A percentile compares a stretch with the other conserved stretches of the same genome.
phyloP scores from a whole-genome alignment of 1,140 invertebrate species.

The Macrobrachium nipponense region DNA sequence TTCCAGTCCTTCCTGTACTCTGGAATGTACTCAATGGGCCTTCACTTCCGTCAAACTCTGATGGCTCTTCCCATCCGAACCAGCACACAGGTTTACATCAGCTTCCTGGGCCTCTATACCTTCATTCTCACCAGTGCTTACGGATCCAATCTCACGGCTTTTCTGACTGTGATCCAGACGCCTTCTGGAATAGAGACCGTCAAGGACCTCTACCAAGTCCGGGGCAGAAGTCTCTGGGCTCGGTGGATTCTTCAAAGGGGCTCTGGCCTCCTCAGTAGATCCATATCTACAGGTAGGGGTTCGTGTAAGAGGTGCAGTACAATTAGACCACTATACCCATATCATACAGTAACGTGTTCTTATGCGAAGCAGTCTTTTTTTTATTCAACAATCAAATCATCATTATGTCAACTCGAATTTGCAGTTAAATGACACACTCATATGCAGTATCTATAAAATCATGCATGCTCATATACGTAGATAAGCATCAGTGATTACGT shows the following conservation, averaged over 20 bases:
- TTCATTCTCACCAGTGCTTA: slow-evolving; percentile 61
- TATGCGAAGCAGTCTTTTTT: not conserved
- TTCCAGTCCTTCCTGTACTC: not conserved
- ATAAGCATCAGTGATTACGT: not conserved
- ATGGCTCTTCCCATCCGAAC: not conserved
- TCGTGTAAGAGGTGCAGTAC: not conserved
- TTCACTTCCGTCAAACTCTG: slow-evolving; percentile 45
- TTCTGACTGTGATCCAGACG: slow-evolving; percentile 45
- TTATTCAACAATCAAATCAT: not conserved
- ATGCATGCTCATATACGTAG: not conserved
- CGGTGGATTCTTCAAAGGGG: slow-evolving; percentile 56
- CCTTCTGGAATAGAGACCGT: slow-evolving; percentile 49
- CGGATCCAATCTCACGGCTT: slow-evolving; percentile 57
- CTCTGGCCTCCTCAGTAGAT: slow-evolving; percentile 55
- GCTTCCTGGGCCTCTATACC: slow-evolving; percentile 51
- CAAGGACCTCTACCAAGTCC: slow-evolving; percentile 31
- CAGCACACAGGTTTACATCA: slow-evolving; percentile 33
- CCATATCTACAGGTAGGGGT: slow-evolving; percentile 47
- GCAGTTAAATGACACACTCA: not conserved
- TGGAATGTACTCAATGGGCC: slow-evolving; percentile 21
- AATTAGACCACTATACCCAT: not conserved
- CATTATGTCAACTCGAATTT: too few relatives aligned
- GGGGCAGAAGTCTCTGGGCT: slow-evolving; percentile 36
- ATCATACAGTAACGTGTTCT: not conserved
- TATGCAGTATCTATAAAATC: not conserved